Percentiles rank a stretch among this genome's conserved stretches.
Conservation (phyloP, 2,113 vertebrate genomes). For the Bos javanicus region DNA sequence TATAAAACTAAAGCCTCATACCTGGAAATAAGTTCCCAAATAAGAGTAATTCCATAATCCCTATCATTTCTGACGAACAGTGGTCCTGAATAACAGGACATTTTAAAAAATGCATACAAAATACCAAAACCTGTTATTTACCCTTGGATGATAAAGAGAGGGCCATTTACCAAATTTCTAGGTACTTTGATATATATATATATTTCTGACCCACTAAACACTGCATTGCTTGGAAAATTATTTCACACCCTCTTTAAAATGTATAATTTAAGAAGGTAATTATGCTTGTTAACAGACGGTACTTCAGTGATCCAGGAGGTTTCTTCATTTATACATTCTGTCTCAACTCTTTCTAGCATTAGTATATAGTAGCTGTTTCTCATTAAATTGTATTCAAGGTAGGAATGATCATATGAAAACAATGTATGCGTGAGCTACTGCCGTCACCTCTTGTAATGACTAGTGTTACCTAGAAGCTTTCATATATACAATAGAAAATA, state of each 20-base stretch:
- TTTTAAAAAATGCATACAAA: not conserved
- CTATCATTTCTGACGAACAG: not conserved
- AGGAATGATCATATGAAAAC: constrained; percentile 14
- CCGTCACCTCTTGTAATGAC: not conserved
- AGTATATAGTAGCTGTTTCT: not conserved
- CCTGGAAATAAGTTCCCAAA: not conserved
- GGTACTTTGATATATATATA: not conserved
- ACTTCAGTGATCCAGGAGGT: not conserved
- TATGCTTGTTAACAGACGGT: constrained; percentile 29
- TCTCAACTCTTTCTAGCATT: constrained; percentile 29
- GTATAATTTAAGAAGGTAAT: not conserved
- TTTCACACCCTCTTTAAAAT: constrained; percentile 42
- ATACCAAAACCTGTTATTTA: constrained; percentile 42
- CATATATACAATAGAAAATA: not conserved
- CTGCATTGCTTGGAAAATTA: constrained; percentile 42
- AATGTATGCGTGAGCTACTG: not conserved
- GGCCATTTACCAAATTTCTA: constrained; percentile 42
- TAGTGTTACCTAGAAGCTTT: constrained; percentile 39
- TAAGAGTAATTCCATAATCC: constrained; percentile 18
- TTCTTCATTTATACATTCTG: constrained; percentile 11
- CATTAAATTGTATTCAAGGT: constrained; percentile 18
- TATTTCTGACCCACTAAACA: not conserved
- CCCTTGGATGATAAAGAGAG: constrained; percentile 27
- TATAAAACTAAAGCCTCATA: not conserved
- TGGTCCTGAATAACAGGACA: constrained; percentile 21